Conservation (phyloP, 2,797 vertebrate genomes). For the Remorina albescens region DNA sequence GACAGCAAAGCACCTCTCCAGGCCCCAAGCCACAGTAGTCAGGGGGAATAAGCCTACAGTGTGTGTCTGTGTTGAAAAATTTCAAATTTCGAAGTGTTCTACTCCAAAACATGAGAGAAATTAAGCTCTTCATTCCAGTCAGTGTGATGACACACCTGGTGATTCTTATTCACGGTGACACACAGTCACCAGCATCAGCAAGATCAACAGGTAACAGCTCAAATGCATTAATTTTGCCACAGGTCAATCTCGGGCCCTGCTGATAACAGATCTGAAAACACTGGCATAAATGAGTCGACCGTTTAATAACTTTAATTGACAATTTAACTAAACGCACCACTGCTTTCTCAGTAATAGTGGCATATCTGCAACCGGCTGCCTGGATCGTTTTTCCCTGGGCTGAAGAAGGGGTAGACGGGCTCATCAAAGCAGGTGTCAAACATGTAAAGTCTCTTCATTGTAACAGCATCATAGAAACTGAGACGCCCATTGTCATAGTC, state of each 20-base stretch:
- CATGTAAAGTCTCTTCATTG: slow-evolving; percentile 86
- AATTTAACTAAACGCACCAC: background rate
- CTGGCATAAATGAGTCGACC: background rate
- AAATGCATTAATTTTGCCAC: slow-evolving; percentile 23
- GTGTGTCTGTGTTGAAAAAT: slow-evolving; percentile 56
- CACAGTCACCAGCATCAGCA: slow-evolving; percentile 15
- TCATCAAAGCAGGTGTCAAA: slow-evolving; percentile 85
- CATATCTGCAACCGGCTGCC: slow-evolving; percentile 86
- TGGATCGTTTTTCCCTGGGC: slow-evolving; percentile 87
- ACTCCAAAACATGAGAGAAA: slow-evolving; percentile 12
- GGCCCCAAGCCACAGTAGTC: slow-evolving; percentile 17
- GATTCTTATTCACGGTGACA: slow-evolving; percentile 6
- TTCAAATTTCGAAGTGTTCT: slow-evolving; percentile 15
- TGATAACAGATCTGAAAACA: slow-evolving; percentile 21
- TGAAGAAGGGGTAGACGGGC: slow-evolving; percentile 86
- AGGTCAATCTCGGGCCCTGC: slow-evolving; percentile 17
- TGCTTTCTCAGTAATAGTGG: slow-evolving; percentile 83
- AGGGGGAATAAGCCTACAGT: slow-evolving; percentile 57
- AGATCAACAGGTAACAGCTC: slow-evolving; percentile 37
- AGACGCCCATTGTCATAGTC: slow-evolving; percentile 87
- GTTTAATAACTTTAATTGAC: no score
- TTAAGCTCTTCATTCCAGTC: slow-evolving; percentile 3
- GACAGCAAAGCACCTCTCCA: slow-evolving; percentile 57
- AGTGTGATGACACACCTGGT: slow-evolving; percentile 7
- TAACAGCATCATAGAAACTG: slow-evolving; percentile 86